Evolutionary conservation across 2,888 invertebrate genomes (phyloP).

Genomic region (Melanostoma scalare): DNA sequence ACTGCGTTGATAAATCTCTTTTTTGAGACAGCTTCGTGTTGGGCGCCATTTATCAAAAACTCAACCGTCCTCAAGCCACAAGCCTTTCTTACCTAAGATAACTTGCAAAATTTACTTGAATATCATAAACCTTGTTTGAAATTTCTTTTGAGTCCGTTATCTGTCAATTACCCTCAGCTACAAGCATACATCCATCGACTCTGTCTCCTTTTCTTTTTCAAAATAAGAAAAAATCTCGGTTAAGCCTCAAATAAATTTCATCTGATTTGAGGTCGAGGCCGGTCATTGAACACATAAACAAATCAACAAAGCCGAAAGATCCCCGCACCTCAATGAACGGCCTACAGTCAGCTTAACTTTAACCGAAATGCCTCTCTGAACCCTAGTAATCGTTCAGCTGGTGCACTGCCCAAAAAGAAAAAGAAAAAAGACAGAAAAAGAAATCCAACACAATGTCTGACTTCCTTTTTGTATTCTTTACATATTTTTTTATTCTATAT

Average conservation of each 20-base stretch:
- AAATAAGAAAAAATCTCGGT: conserved; percentile 27
- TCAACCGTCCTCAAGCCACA: no score
- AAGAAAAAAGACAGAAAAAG: conserved; percentile 9
- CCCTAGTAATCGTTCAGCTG: conserved; percentile 55
- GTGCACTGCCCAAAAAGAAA: conserved; percentile 29
- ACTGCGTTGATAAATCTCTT: no score
- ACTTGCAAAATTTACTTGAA: no score
- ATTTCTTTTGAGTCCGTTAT: conserved; percentile 10
- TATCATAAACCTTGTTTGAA: no score
- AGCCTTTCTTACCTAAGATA: no score
- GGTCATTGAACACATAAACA: conserved; percentile 62
- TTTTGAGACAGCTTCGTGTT: no score
- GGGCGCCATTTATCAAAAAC: no score
- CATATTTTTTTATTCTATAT: background rate
- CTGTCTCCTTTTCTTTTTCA: background rate
- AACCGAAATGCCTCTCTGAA: conserved; percentile 47
- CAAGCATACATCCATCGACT: no score
- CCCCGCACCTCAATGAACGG: background rate
- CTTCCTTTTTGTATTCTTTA: conserved; percentile 41
- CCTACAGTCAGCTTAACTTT: background rate
- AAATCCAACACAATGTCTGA: conserved; percentile 36
- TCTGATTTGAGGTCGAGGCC: conserved; percentile 60
- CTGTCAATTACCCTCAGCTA: conserved; percentile 32
- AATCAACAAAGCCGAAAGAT: conserved; percentile 1
- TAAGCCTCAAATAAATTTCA: conserved; percentile 28